Evolutionary conservation across 2,797 vertebrate species (phyloP).

Genomic region (Tiaroga cobitis): DNA sequence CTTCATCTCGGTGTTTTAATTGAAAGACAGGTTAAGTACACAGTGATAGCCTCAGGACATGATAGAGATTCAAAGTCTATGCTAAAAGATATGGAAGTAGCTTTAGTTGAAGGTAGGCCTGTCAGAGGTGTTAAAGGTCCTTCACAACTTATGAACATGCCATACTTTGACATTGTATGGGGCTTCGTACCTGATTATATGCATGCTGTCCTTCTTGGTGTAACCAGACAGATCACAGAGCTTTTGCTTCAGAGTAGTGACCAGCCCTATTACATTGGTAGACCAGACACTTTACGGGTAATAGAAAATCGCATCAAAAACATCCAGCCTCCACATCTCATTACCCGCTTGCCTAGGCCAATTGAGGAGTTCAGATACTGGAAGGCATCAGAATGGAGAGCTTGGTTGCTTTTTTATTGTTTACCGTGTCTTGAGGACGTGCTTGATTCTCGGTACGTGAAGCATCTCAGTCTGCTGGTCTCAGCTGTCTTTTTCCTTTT

Average conservation of each 20-base stretch:
- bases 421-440: neutral
- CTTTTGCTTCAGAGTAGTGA: neutral
- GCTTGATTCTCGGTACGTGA: neutral
- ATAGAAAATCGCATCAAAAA: constrained; percentile 6
- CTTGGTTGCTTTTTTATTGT: neutral
- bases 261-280: neutral
- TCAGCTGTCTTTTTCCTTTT: neutral
- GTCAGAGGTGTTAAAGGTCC: neutral
- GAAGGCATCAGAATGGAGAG: neutral
- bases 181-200: neutral
- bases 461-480: neutral
- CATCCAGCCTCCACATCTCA: neutral
- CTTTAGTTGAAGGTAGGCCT: neutral
- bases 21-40: constrained; percentile 7
- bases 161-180: neutral
- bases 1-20: neutral
- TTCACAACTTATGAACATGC: neutral
- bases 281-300: neutral
- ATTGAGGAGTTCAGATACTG: neutral
- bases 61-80: neutral
- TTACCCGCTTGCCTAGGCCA: neutral
- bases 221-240: constrained; percentile 2
- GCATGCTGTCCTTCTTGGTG: constrained; percentile 4
- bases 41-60: neutral
- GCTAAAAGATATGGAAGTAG: neutral